Base-by-base conservation (phyloP, 2,888 invertebrate species). In the Acleris literana region DNA sequence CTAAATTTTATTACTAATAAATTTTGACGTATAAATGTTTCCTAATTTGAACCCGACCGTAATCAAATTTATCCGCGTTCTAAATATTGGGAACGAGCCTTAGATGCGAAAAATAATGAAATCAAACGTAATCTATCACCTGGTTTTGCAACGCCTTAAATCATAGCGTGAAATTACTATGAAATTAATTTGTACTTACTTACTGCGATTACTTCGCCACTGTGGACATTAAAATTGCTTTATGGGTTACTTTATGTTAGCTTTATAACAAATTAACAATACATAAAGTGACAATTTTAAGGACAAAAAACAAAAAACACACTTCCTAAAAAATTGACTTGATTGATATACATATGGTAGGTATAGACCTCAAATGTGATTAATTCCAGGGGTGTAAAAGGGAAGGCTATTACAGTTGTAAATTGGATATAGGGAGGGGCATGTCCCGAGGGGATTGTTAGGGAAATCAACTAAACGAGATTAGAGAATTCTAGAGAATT, bases 81-180 rank as follows among this genome's bases (percentile, higher is more conserved):
- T 13, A 3, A 39, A 39, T 39, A 39, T 39, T 13, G 4, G 39
- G 39, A 39, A 13, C 39, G 13, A 39, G 39, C 39, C 39, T 9
- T 33, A 11, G 33, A 33, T 4, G 33, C 11, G 11, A 33, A 39
- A 39, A 39, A 39, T 39, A 39, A 39, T 13, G 51, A 43, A 64
- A 64, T 59, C 46, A 64, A 59, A 48, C 11, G 64, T 64, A 58
- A 64, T 58, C 64, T 60, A 54, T 60, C 20, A 29, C 49, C 49
- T n/a, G 55, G 13, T 52, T 55, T 65, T 60, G 60, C 20, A 55
- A 65, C 64, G 51, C 55, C 55, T 44, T 44, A 48, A 55, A 43
- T 22, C 18, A 43, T 44, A 49, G 60, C 60, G 55, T 55, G 25
- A 43, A 65, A 65, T 51, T 44, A 65, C 13, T 54, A 55, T 65